Evolutionary conservation across 2,888 invertebrate species (phyloP).

Genomic region (Dascillus cervinus): DNA sequence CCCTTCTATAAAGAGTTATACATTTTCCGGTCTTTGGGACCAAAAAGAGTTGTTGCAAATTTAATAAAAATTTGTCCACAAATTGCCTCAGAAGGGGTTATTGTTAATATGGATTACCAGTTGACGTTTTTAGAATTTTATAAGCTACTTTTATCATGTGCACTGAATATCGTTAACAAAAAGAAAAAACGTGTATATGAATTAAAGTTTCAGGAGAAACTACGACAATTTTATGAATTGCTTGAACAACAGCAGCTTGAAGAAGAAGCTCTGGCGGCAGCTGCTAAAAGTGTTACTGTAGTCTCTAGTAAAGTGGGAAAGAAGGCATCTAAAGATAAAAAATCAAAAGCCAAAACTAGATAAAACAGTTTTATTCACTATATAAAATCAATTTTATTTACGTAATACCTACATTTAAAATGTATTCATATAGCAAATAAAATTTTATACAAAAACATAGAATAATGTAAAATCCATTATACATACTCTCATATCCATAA

Average conservation of each 20-base stretch:
- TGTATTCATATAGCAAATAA: too few relatives aligned
- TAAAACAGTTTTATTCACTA: not conserved
- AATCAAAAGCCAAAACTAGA: constrained; percentile 2
- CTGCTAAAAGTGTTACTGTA: not conserved
- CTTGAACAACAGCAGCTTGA: not conserved
- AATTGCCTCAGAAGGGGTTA: constrained; percentile 34
- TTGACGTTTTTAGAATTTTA: constrained; percentile 56
- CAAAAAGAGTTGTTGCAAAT: constrained; percentile 29
- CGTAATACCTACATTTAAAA: too few relatives aligned
- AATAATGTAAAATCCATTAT: too few relatives aligned
- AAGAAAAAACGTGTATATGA: constrained; percentile 4
- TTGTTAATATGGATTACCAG: constrained; percentile 46
- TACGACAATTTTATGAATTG: not conserved
- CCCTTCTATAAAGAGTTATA: constrained; percentile 24
- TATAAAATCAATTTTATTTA: not conserved
- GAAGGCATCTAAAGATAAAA: constrained; percentile 1
- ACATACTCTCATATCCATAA: too few relatives aligned
- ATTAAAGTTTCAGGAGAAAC: not conserved
- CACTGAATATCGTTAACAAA: constrained; percentile 15
- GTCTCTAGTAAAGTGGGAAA: not conserved
- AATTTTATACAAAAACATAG: too few relatives aligned
- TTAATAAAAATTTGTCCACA: constrained; percentile 44
- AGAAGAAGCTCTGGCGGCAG: not conserved
- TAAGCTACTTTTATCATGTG: constrained; percentile 46
- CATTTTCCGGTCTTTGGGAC: constrained; percentile 30